Evolutionary conservation across 2,797 vertebrate species (phyloP).

Genomic region (Sebastes jordani): DNA sequence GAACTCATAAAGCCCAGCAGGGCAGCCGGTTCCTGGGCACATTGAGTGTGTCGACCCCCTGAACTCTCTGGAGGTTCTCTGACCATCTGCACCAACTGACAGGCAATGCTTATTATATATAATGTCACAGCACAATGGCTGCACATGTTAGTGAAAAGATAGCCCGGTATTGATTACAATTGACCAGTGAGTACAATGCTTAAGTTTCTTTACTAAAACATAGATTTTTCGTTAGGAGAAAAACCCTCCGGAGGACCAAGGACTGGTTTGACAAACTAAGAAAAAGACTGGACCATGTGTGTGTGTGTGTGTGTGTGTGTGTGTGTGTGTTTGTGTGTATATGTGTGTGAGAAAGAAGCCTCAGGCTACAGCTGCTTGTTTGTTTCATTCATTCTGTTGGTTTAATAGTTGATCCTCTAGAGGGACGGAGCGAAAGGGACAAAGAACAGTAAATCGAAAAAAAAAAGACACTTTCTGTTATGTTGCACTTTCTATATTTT

Average conservation of each 20-base stretch:
- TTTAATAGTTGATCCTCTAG: conserved; percentile 21
- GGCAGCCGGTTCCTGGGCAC: conserved; percentile 40
- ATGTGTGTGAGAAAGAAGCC: neutral
- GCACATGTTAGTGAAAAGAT: neutral
- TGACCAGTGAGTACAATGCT: neutral
- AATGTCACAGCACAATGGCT: no score
- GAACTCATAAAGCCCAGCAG: conserved; percentile 52
- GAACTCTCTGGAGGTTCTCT: conserved; percentile 31
- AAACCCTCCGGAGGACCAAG: neutral
- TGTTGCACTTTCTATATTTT: neutral
- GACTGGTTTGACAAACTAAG: neutral
- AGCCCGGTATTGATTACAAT: neutral
- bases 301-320: neutral
- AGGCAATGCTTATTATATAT: neutral
- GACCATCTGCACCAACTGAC: conserved; percentile 35
- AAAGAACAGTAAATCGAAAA: neutral
- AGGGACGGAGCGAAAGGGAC: neutral
- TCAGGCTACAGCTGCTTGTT: conserved; percentile 25
- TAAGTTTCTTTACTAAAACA: neutral
- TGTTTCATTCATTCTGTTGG: conserved; percentile 29
- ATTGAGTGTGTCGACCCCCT: neutral
- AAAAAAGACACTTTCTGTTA: neutral
- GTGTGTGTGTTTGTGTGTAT: no score
- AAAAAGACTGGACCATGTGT: neutral
- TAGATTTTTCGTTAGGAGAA: neutral